These are phyloP conservation scores for Rhopalosiphum nymphaeae DNA, from an alignment of 2,888 invertebrate species.

Conservation along the genomic window DNA sequence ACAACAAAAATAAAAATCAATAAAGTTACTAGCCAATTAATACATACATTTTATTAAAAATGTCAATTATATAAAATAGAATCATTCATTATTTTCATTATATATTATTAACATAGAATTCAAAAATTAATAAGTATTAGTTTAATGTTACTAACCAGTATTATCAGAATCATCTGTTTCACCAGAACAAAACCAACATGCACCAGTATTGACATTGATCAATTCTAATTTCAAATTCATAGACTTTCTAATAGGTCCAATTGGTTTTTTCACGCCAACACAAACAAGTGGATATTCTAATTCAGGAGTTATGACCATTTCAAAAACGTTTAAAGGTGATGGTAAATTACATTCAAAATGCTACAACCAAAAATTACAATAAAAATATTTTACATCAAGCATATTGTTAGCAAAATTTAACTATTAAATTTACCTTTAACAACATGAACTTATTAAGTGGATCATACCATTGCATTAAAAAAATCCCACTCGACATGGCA, in stretches of 20 bases:
- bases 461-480: constrained; percentile 98
- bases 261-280: constrained; percentile 86
- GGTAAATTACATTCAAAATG: constrained; percentile 85
- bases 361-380: constrained; percentile 70
- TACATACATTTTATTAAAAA: not conserved
- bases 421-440: constrained; percentile 77
- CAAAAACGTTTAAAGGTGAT: constrained; percentile 86
- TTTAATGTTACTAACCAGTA: constrained; percentile 71
- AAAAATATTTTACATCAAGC: not conserved
- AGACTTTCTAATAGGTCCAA: constrained; percentile 74
- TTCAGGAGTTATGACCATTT: constrained; percentile 96
- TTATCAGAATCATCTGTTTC: constrained; percentile 84
- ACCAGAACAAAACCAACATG: constrained; percentile 93
- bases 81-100: not conserved
- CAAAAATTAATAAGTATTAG: not conserved
- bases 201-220: constrained; percentile 93
- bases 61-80: not conserved
- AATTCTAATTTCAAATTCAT: constrained; percentile 81
- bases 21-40: not conserved
- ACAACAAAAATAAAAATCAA: not conserved
- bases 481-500: constrained; percentile 91
- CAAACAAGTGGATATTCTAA: constrained; percentile 97
- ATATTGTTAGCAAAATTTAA: not conserved
- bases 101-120: not conserved
- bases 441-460: constrained; percentile 89